These are phyloP conservation scores for Parnassius orleans DNA, from an alignment of 2,888 invertebrate species.

Conservation along the genomic window DNA sequence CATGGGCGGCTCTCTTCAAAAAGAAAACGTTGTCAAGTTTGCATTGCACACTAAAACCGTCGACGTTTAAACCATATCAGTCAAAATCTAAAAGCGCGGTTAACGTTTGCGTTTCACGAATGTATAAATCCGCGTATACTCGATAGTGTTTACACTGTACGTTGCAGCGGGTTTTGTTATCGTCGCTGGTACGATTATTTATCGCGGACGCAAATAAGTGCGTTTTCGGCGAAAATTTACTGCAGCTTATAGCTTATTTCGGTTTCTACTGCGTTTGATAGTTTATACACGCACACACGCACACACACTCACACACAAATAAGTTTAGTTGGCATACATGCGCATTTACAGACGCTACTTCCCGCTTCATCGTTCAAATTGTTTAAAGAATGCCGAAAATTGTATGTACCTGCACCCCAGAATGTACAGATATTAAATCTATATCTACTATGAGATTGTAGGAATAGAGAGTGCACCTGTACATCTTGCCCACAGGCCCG, in stretches of 20 bases:
- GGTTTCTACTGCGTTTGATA: slow-evolving; percentile 12
- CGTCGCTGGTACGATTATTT: slow-evolving; percentile 28
- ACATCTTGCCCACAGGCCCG: too few relatives aligned
- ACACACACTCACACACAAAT: background rate
- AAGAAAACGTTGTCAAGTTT: too few relatives aligned
- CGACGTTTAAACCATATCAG: slow-evolving; percentile 2
- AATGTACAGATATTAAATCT: background rate
- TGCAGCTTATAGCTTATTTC: slow-evolving; percentile 25
- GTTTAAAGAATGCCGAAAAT: too few relatives aligned
- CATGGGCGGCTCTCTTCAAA: too few relatives aligned
- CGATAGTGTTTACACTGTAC: slow-evolving; percentile 15
- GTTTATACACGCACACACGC: background rate
- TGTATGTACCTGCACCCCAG: too few relatives aligned
- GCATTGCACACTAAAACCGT: background rate
- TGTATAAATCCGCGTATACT: slow-evolving; percentile 16
- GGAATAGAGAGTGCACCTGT: too few relatives aligned
- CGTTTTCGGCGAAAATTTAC: slow-evolving; percentile 28
- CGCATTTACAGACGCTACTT: too few relatives aligned
- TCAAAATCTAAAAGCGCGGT: slow-evolving; percentile 12
- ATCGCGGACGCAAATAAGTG: slow-evolving; percentile 29
- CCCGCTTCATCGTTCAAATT: too few relatives aligned
- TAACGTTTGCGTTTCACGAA: slow-evolving; percentile 5
- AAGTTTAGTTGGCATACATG: too few relatives aligned
- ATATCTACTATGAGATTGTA: background rate
- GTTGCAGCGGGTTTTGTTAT: slow-evolving; percentile 24